Conservation (phyloP, 1,140 invertebrate genomes). For the Drosophila jambulina region DNA sequence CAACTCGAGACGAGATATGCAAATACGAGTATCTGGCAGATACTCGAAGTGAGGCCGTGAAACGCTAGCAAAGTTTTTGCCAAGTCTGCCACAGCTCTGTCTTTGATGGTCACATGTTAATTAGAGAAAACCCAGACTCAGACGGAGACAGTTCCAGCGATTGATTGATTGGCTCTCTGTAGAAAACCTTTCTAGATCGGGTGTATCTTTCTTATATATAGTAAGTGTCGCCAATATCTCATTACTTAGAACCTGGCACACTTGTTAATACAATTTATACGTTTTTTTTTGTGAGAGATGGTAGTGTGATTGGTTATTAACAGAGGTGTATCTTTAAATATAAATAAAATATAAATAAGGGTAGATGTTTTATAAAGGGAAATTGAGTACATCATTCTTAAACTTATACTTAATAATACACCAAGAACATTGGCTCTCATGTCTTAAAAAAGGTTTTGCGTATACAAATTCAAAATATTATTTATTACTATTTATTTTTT, state of each 20-base stretch:
- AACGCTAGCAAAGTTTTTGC: conserved; percentile 10
- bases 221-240: conserved; percentile 16
- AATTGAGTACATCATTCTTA: not conserved
- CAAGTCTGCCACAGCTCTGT: conserved; percentile 18
- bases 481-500: too few species aligned
- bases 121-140: conserved; percentile 33
- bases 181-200: conserved; percentile 13
- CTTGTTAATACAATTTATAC: too few species aligned
- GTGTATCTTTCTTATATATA: not conserved
- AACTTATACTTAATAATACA: too few species aligned
- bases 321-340: not conserved
- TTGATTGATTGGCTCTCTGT: conserved; percentile 32
- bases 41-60: not conserved
- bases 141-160: conserved; percentile 17
- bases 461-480: too few species aligned
- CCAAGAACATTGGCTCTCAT: not conserved
- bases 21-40: conserved; percentile 41
- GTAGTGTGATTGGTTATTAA: not conserved
- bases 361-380: not conserved
- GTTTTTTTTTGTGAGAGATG: not conserved
- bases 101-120: conserved; percentile 40
- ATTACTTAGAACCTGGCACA: not conserved
- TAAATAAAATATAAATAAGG: not conserved
- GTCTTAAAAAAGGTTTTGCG: too few species aligned
- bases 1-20: conserved; percentile 53